phyloP scores from a whole-genome alignment of 1,140 invertebrate species.

The Lycorma delicatula region DNA sequence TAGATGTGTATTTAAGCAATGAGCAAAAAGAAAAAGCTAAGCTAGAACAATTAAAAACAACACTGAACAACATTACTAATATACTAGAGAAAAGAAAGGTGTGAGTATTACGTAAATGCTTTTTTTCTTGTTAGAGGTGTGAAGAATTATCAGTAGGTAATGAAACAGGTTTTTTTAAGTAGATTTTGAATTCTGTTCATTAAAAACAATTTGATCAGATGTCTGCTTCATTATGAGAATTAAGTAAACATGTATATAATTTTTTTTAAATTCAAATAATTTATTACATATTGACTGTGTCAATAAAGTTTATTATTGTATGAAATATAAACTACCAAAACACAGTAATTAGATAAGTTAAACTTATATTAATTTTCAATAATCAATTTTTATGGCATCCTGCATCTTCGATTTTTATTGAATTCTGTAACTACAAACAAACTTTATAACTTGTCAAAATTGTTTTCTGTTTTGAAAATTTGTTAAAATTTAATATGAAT shows the following conservation, averaged over 20 bases:
- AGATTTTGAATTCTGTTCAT: neutral
- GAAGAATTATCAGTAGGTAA: neutral
- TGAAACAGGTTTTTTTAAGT: neutral
- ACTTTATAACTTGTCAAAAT: no score
- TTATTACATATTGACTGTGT: neutral
- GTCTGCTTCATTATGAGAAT: neutral
- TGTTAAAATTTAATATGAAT: no score
- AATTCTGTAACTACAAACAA: no score
- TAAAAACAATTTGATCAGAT: no score
- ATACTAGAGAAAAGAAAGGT: constrained; percentile 13
- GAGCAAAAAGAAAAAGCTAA: constrained; percentile 61
- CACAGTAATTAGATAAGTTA: neutral
- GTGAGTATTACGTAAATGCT: constrained; percentile 16
- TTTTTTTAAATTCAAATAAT: constrained; percentile 7
- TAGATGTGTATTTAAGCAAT: constrained; percentile 70
- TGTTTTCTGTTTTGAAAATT: no score
- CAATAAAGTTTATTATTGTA: neutral
- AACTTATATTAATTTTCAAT: no score
- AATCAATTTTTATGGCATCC: no score
- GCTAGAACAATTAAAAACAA: constrained; percentile 38
- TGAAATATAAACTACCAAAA: neutral
- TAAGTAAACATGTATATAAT: constrained; percentile 2
- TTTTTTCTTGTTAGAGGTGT: constrained; percentile 1
- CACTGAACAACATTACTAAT: constrained; percentile 22
- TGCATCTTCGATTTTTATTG: no score